Percentiles rank a stretch among this genome's conserved stretches.
phyloP scores from a whole-genome alignment of 1,140 invertebrate genomes.

The Semibalanus balanoides region DNA sequence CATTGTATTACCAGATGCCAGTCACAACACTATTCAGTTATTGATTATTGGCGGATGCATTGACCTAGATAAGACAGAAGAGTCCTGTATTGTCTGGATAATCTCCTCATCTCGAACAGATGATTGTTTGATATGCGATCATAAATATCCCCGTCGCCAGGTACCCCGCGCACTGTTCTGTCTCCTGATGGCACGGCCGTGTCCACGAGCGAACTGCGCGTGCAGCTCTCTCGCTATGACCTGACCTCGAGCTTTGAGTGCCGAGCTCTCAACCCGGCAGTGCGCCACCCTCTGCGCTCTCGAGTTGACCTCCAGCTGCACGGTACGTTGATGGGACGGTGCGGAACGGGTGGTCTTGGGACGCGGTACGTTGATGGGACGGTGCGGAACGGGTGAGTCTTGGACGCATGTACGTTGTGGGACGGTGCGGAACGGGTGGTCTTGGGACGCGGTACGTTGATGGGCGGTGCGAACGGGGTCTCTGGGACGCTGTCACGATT shows the following conservation, averaged over 20 bases:
- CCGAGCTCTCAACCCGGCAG: conserved; percentile 52
- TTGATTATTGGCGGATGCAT: too few species aligned
- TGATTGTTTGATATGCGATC: too few species aligned
- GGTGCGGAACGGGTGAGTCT: too few species aligned
- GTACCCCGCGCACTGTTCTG: not conserved
- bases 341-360: too few species aligned
- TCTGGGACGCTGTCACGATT: too few species aligned
- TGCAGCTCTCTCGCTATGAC: conserved; percentile 57
- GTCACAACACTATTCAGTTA: too few species aligned
- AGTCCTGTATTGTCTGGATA: too few species aligned
- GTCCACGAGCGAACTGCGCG: conserved; percentile 43
- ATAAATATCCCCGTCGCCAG: not conserved
- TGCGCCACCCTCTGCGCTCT: conserved; percentile 43
- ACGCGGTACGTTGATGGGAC: conserved; percentile 57
- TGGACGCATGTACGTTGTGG: too few species aligned
- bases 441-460: conserved; percentile 38
- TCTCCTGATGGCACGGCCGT: conserved; percentile 41
- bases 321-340: conserved; percentile 57
- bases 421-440: too few species aligned
- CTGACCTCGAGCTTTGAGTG: conserved; percentile 59
- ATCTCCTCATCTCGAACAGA: too few species aligned
- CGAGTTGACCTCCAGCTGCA: conserved; percentile 59
- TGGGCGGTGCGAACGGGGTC: conserved; percentile 33
- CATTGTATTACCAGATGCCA: too few species aligned
- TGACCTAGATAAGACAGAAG: too few species aligned